Evolutionary conservation across 2,113 vertebrate genomes (phyloP).

Genomic region (Egretta garzetta): DNA sequence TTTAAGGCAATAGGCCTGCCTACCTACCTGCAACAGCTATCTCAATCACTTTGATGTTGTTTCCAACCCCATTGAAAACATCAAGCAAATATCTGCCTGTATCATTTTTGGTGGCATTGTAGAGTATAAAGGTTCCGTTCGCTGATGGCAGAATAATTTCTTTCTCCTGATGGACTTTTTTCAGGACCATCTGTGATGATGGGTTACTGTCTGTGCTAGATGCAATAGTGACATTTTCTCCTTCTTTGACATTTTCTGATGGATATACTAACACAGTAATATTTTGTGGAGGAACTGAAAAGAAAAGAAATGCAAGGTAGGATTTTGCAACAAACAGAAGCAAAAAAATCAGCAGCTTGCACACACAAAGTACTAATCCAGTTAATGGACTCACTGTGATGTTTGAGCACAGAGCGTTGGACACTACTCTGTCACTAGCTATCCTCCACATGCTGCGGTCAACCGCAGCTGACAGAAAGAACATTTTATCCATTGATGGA

Average conservation of each 20-base stretch:
- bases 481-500: background rate
- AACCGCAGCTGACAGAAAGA: background rate
- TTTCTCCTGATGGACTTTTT: conserved; percentile 24
- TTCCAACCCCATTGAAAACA: conserved; percentile 25
- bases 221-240: conserved; percentile 27
- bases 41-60: background rate
- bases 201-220: conserved; percentile 40
- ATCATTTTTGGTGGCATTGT: conserved; percentile 26
- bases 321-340: background rate
- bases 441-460: background rate
- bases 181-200: conserved; percentile 26
- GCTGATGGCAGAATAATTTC: conserved; percentile 13
- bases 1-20: background rate
- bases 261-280: background rate
- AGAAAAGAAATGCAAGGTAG: background rate
- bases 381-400: background rate
- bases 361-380: background rate
- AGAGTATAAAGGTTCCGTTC: conserved; percentile 14
- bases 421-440: background rate
- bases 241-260: conserved; percentile 49
- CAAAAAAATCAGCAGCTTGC: background rate
- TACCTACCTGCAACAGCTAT: conserved; percentile 32
- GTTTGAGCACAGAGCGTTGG: background rate
- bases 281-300: conserved; percentile 43
- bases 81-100: background rate